Conservation (phyloP, 2,888 invertebrate genomes). For the Sepiola atlantica region DNA sequence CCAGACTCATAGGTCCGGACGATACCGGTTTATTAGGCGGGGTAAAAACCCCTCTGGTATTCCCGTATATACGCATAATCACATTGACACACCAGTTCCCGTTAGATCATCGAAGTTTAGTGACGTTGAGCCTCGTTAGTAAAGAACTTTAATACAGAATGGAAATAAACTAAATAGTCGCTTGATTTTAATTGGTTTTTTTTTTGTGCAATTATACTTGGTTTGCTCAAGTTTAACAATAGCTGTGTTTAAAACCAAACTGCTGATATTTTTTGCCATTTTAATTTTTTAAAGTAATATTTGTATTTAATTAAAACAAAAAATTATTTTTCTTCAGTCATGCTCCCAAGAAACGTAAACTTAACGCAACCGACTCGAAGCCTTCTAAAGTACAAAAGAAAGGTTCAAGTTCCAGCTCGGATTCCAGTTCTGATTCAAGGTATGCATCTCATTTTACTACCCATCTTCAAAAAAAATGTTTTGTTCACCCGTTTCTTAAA, state of each 20-base stretch:
- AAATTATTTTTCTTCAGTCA: neutral
- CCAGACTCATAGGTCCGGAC: too few species aligned
- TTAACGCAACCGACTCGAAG: neutral
- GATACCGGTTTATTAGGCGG: too few species aligned
- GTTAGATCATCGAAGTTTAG: too few species aligned
- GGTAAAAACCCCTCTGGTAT: too few species aligned
- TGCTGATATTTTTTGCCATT: neutral
- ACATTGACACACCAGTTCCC: too few species aligned
- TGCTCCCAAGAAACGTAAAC: conserved; percentile 38
- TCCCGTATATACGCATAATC: too few species aligned
- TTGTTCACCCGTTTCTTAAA: neutral
- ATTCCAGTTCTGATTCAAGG: conserved; percentile 52
- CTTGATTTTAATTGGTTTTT: too few species aligned
- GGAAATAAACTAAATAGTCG: too few species aligned
- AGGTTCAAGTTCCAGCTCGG: neutral
- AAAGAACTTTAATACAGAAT: too few species aligned
- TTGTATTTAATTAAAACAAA: neutral
- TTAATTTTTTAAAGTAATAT: neutral
- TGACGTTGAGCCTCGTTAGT: too few species aligned
- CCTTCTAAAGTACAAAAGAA: neutral
- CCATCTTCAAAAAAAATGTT: neutral
- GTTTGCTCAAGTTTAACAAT: too few species aligned
- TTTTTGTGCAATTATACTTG: too few species aligned
- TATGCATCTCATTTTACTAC: conserved; percentile 42
- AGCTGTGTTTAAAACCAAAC: neutral